Evolutionary conservation across 2,113 vertebrate species (phyloP), one percentile per base, ranked within the genome.

Genomic region (Melanerpes aurifrons): DNA sequence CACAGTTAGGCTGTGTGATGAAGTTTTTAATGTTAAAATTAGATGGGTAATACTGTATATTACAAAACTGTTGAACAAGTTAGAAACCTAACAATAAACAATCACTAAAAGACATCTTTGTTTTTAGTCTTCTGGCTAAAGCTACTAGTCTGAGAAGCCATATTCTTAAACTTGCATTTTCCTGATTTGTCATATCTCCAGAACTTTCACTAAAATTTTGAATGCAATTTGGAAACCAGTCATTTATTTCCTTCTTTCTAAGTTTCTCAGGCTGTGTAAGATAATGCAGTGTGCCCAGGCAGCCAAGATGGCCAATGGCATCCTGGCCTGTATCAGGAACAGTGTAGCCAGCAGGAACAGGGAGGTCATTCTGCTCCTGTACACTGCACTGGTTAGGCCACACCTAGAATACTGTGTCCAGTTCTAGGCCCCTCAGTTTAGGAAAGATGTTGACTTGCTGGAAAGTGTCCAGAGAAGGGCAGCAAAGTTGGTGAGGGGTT

Each of bases 1-100:
- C 45, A 72, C 4, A 45, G 19, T 32, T 18, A 76, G 62, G 1
- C 50, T 1, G 0, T 35, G 1, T 43, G 7, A 47, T 53, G 8
- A 76, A 82, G 5, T 29, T 67, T 22, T 88, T 32, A 7, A 3
- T 59, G 12, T 64, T 76, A 54, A 71, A 50, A 79, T 40, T 82
- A 75, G 45, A 50, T 48, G n/a, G 5, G 3, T 62, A 75, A 64
- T 29, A 74, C 40, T 25, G 4, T 59, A 2, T 16, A 76, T 63
- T 68, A 74, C 20, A 64, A 75, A 85, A 17, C 20, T 59, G 3
- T 11, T 22, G 87, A 81, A 19, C 12, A 56, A 35, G 13, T 32
- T 48, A 31, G 69, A 74, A 71, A 0, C 12, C 31, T 15, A 72
- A 37, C 9, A 68, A 37, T n/a, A 67, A 58, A 40, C n/a, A 74